Evolutionary conservation across 2,888 invertebrate genomes (phyloP).

Genomic region (Drosophila vallismaia): DNA sequence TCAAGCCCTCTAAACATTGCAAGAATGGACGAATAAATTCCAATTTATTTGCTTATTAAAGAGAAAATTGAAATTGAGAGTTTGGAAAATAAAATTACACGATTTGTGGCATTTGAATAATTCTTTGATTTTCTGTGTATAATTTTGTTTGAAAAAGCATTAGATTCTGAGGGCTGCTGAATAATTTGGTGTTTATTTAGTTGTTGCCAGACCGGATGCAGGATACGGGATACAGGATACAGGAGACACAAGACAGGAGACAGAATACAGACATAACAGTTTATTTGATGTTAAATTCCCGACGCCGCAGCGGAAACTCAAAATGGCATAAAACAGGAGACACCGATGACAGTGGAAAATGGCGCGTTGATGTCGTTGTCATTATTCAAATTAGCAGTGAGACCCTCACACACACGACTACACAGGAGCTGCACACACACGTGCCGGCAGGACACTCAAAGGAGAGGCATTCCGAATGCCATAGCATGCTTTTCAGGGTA

Average conservation of each 20-base stretch:
- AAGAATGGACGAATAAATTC: conserved; percentile 5
- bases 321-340: conserved; percentile 47
- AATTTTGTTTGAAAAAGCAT: conserved; percentile 13
- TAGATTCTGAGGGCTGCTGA: conserved; percentile 14
- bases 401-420: conserved; percentile 55
- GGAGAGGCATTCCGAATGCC: conserved; percentile 24
- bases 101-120: conserved; percentile 26
- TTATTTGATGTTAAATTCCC: conserved; percentile 52
- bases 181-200: conserved; percentile 35
- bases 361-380: conserved; percentile 75
- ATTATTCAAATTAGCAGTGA: conserved; percentile 79
- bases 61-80: background rate
- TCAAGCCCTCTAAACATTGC: background rate
- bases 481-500: conserved; percentile 58
- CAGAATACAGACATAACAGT: conserved; percentile 14
- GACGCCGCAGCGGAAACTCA: conserved; percentile 65
- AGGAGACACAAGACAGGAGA: too few relatives aligned
- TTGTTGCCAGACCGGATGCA: conserved; percentile 30
- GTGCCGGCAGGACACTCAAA: background rate
- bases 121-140: conserved; percentile 7
- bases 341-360: conserved; percentile 69
- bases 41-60: conserved; percentile 3
- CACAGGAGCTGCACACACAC: conserved; percentile 20
- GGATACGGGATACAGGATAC: conserved; percentile 5
- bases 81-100: conserved; percentile 14